Percentiles rank a stretch among this genome's conserved stretches.
phyloP scores from a whole-genome alignment of 2,797 vertebrate species.

The Propithecus perrieri region DNA sequence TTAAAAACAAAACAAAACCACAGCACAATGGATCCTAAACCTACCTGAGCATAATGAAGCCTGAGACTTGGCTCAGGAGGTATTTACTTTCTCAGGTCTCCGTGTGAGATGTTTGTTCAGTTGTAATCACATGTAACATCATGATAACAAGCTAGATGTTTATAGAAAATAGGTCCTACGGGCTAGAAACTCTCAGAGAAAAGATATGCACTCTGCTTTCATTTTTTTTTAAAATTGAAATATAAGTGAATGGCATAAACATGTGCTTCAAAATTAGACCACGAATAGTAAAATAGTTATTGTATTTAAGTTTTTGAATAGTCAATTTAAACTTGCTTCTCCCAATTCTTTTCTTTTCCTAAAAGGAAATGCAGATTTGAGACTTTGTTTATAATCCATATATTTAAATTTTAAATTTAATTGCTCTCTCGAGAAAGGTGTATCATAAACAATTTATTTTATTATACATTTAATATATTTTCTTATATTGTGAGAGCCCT shows the following conservation, averaged over 20 bases:
- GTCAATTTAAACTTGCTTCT: not conserved
- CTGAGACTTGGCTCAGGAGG: not conserved
- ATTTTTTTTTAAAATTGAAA: not conserved
- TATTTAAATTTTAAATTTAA: not conserved
- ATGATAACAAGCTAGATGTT: slow-evolving; percentile 20
- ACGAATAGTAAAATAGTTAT: not conserved
- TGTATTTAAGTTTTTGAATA: not conserved
- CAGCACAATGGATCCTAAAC: not conserved
- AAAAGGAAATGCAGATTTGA: not conserved
- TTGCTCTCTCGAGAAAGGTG: not conserved
- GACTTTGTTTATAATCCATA: not conserved
- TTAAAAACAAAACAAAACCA: slow-evolving; percentile 52
- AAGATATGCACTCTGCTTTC: not conserved
- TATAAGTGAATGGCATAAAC: not conserved
- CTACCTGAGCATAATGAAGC: slow-evolving; percentile 20
- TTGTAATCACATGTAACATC: slow-evolving; percentile 5
- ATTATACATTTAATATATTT: not conserved
- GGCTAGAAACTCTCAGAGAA: slow-evolving; percentile 2
- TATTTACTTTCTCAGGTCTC: not conserved
- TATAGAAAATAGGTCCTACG: not conserved
- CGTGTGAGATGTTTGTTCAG: not conserved
- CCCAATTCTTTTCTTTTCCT: not conserved
- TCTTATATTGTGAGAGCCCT: slow-evolving; percentile 61
- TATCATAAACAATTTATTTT: slow-evolving; percentile 3
- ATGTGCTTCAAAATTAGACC: not conserved